Evolutionary conservation across 1,140 invertebrate species (phyloP), one percentile per base, ranked within the genome.

Genomic region (Cydia amplana): DNA sequence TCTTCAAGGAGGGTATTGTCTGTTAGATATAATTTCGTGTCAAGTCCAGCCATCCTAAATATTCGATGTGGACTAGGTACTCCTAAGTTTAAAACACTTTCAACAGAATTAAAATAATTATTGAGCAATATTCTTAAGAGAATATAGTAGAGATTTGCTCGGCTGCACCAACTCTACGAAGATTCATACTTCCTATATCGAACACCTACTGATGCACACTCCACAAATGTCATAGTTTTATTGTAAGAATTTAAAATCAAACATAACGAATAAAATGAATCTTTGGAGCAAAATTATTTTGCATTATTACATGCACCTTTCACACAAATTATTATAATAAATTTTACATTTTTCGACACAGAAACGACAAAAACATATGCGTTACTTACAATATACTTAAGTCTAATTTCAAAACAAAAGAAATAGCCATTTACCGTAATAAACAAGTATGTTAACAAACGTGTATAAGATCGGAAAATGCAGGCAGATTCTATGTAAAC

Each of bases 101-200:
- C 87, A 91, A 91, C 87, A 90, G 87, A 91, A 91, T 90, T 88
- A 90, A 90, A 51, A 40, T 74, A 49, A 92, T 87, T 86, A 91
- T 92, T 92, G 91, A 92, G 91, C 91, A 92, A 92, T 90, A 91
- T 91, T 88, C 88, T 75, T 91, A 90, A 86, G 85, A 91, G 88
- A 92, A 92, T 92, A 91, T 88, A 88, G 85, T 91, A 92, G 89
- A 92, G 88, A 90, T 89, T 92, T 91, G 88, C 89, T 91, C 89
- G 85, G 89, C 87, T 92, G 91, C 91, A 91, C 91, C 89, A 89
- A 91, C 86, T 87, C 88, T 91, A 91, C 88, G 82, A 88, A 86
- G 86, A 87, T 79, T 85, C 83, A 85, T 84, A 79, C 82, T 85
- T 83, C 78, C 88, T 90, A 91, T 87, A 90, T 90, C 86, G 87